These are phyloP conservation scores for Planococcus citri DNA, from an alignment of 1,140 invertebrate species.

Conservation along the genomic window DNA sequence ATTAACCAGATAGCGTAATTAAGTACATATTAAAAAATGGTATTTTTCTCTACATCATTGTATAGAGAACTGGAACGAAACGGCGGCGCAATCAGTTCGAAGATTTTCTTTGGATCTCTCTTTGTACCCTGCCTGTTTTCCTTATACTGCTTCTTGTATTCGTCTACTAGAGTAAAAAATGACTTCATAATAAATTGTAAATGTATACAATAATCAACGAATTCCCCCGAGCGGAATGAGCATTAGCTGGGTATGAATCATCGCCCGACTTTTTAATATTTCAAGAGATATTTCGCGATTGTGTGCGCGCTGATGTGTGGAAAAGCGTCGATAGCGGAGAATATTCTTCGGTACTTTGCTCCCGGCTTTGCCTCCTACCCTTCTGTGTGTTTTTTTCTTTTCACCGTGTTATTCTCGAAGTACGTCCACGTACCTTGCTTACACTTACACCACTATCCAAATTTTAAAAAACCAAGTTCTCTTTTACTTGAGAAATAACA, in stretches of 20 bases:
- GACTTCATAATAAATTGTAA: background rate
- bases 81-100: background rate
- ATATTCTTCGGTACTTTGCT: no score
- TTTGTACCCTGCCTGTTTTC: no score
- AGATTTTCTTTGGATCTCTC: background rate
- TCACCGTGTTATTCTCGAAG: no score
- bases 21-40: background rate
- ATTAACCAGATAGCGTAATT: background rate
- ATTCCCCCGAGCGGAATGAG: background rate
- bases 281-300: background rate
- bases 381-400: no score
- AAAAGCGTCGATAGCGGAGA: background rate
- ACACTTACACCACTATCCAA: no score
- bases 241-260: conserved; percentile 2
- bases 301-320: background rate
- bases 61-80: background rate
- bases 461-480: no score
- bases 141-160: background rate
- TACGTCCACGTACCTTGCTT: no score
- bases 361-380: no score
- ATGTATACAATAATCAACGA: background rate
- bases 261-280: background rate
- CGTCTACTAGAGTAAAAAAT: background rate
- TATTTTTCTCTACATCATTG: background rate
- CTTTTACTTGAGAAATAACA: no score